phyloP scores from a whole-genome alignment of 2,888 invertebrate genomes.

The Melinaea menophilus region DNA sequence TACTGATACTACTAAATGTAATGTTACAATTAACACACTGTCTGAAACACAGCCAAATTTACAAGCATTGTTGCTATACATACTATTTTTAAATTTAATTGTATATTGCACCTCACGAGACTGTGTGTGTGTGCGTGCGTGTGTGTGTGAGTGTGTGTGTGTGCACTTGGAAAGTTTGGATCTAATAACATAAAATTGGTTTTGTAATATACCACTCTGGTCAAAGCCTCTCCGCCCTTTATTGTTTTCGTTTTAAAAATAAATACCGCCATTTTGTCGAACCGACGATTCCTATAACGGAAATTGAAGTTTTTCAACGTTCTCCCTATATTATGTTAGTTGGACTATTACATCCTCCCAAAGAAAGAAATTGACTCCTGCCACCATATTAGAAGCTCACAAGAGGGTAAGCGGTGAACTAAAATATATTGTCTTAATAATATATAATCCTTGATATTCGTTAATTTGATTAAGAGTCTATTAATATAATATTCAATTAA shows the following conservation, averaged over 20 bases:
- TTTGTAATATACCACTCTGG: background rate
- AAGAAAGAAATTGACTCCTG: too few relatives aligned
- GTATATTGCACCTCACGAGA: too few relatives aligned
- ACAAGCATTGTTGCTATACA: background rate
- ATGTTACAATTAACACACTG: background rate
- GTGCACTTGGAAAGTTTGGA: too few relatives aligned
- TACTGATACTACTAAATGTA: too few relatives aligned
- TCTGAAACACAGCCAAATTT: background rate
- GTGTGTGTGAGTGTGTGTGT: too few relatives aligned
- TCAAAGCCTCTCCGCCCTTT: background rate
- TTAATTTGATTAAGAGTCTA: too few relatives aligned
- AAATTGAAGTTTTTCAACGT: conserved; percentile 22
- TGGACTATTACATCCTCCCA: background rate
- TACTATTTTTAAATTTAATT: background rate
- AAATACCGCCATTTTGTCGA: background rate
- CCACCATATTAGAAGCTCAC: too few relatives aligned
- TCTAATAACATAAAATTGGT: background rate
- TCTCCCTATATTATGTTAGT: background rate
- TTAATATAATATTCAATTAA: too few relatives aligned
- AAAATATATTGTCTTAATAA: too few relatives aligned
- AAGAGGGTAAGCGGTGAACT: too few relatives aligned
- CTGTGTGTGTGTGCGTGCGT: too few relatives aligned
- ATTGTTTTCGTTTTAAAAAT: background rate
- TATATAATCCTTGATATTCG: too few relatives aligned
- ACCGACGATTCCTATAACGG: conserved; percentile 17